phyloP scores from a whole-genome alignment of 2,113 vertebrate species.

The Megaptera novaeangliae region DNA sequence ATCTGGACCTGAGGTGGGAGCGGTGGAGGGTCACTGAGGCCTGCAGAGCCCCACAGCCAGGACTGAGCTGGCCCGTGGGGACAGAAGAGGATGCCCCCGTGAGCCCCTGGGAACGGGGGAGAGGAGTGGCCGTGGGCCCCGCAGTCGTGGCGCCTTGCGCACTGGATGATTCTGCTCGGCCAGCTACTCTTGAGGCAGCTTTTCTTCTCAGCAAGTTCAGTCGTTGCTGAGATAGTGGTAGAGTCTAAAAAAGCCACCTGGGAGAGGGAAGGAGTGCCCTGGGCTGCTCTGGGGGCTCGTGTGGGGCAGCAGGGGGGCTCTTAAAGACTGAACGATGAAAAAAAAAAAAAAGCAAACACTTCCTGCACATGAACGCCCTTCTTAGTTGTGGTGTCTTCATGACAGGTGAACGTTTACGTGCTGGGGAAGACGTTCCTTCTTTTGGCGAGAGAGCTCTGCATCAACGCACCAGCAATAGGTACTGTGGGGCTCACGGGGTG shows the following conservation, averaged over 20 bases:
- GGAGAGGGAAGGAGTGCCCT: background rate
- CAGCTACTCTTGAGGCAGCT: background rate
- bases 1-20: background rate
- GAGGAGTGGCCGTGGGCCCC: too few species aligned
- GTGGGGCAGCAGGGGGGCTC: background rate
- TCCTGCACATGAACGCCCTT: background rate
- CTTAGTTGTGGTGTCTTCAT: background rate
- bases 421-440: conserved; percentile 95
- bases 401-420: conserved; percentile 95
- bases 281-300: fast-evolving
- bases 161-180: fast-evolving
- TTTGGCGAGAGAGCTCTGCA: conserved; percentile 95
- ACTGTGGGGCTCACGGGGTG: background rate
- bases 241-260: background rate
- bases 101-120: too few species aligned
- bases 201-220: background rate
- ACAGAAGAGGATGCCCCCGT: too few species aligned
- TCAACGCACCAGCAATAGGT: conserved; percentile 98
- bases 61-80: background rate
- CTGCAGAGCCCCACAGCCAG: background rate
- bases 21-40: too few species aligned
- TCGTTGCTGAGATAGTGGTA: fast-evolving
- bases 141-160: too few species aligned
- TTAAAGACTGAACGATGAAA: background rate
- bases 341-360: too few species aligned